Base-by-base conservation (phyloP, 2,797 vertebrate genomes). In the Takifugu ocellatus region DNA sequence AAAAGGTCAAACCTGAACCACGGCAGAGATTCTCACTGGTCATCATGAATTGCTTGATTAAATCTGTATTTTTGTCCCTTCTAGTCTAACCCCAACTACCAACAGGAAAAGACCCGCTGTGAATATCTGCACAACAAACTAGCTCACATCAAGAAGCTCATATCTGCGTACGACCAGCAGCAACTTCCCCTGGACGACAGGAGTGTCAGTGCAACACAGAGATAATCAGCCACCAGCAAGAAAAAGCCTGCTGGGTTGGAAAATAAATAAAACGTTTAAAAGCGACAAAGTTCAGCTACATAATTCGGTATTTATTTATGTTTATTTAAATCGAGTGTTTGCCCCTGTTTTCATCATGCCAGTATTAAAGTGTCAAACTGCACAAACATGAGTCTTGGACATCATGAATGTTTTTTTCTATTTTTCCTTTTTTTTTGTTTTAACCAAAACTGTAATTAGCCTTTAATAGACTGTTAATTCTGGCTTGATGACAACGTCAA, bases 41-140 rank as follows among this genome's bases (percentile, higher is more conserved):
- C n/a, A 11, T n/a, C 12, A 17, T 3, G 1, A 39, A 12, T 14
- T 12, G 2, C 36, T 14, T 14, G 1, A 3, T 14, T 39, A 3
- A 39, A 4, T 39, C 11, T 14, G 10, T 14, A 14, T 39, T 3
- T 52, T 44, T 16, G 26, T 74, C 55, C 45, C 15, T 27, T 75
- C 0, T 68, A 97, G 95, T 95, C 93, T 5, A 95, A 96, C 66
- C 94, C 94, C 27, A 95, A 93, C 66, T 97, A 96, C 90, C 89
- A 88, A 86, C 89, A 93, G 76, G 95, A 98, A 84, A 96, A 94
- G 84, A 89, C 87, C 49, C 93, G 93, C 81, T 98, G 96, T 25
- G 95, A 97, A 85, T 95, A 95, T 81, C 93, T 98, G 8, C 96
- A 98, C 91, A 94, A 93, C 87, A 98, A 98, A 84, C 92, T 98